Percentiles rank a stretch among this genome's conserved stretches.
phyloP scores from a whole-genome alignment of 2,797 vertebrate species.

The Sebastolobus altivelis region DNA sequence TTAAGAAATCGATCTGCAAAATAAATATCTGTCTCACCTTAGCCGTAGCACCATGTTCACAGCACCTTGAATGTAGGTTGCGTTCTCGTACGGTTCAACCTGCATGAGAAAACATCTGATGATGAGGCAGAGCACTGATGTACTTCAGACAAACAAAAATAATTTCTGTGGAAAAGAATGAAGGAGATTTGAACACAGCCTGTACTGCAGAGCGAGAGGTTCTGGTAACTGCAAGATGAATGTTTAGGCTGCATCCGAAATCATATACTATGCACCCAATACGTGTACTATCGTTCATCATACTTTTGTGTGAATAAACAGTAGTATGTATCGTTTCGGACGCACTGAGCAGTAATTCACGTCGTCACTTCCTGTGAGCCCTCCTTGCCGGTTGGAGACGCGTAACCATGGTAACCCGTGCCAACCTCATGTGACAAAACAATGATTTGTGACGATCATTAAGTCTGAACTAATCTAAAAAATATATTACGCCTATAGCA shows the following conservation, averaged over 20 bases:
- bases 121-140: slow-evolving; percentile 14
- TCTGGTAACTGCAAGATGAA: background rate
- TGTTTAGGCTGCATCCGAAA: background rate
- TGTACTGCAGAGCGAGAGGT: background rate
- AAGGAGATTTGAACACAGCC: background rate
- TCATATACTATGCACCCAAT: too few relatives aligned
- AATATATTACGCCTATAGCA: too few relatives aligned
- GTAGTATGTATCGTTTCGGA: too few relatives aligned
- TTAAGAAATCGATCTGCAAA: slow-evolving; percentile 9
- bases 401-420: too few relatives aligned
- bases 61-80: slow-evolving; percentile 86
- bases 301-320: too few relatives aligned
- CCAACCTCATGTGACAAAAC: too few relatives aligned
- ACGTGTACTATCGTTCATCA: too few relatives aligned
- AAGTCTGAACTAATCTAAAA: too few relatives aligned
- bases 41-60: slow-evolving; percentile 98
- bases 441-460: too few relatives aligned
- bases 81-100: slow-evolving; percentile 88
- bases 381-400: too few relatives aligned
- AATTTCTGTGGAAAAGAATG: background rate
- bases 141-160: background rate
- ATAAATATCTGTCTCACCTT: slow-evolving; percentile 87
- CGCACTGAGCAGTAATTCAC: too few relatives aligned
- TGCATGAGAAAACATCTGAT: slow-evolving; percentile 69
- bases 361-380: too few relatives aligned